These are phyloP conservation scores for Lasioglossum leucozonium DNA, from an alignment of 2,888 invertebrate genomes.

Conservation along the genomic window DNA sequence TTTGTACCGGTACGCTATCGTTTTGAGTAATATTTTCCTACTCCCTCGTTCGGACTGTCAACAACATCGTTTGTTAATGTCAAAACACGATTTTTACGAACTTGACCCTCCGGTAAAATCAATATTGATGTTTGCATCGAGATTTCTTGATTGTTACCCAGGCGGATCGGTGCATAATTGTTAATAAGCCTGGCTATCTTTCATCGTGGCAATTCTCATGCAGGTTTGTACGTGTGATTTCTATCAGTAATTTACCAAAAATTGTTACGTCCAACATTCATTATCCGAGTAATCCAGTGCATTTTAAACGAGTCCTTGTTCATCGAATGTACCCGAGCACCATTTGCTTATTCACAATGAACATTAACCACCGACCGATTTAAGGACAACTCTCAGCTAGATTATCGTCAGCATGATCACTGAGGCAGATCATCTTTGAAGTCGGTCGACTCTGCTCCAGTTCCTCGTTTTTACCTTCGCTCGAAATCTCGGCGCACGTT, in stretches of 20 bases:
- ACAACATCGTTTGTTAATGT: not conserved
- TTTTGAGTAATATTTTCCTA: not conserved
- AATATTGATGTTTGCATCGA: not conserved
- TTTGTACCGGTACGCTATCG: not conserved
- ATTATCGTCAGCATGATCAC: not conserved
- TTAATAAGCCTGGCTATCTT: slow-evolving; percentile 10
- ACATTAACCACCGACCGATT: not conserved
- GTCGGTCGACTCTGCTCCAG: not conserved
- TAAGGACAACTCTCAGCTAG: not conserved
- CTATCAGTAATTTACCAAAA: no score
- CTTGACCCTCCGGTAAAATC: not conserved
- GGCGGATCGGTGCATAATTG: slow-evolving; percentile 7
- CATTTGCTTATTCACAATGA: not conserved
- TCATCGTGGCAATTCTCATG: not conserved
- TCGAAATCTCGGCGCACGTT: slow-evolving; percentile 6
- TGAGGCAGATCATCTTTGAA: not conserved
- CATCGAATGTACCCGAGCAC: not conserved
- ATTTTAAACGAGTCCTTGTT: not conserved
- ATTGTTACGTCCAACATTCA: not conserved
- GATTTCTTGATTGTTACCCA: not conserved
- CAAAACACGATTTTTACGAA: not conserved
- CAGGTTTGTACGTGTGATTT: not conserved
- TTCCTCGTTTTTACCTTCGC: slow-evolving; percentile 10
- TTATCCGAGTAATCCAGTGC: not conserved
- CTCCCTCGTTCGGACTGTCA: not conserved